Conservation (phyloP, 2,888 invertebrate genomes). For the Coenonympha glycerion region DNA sequence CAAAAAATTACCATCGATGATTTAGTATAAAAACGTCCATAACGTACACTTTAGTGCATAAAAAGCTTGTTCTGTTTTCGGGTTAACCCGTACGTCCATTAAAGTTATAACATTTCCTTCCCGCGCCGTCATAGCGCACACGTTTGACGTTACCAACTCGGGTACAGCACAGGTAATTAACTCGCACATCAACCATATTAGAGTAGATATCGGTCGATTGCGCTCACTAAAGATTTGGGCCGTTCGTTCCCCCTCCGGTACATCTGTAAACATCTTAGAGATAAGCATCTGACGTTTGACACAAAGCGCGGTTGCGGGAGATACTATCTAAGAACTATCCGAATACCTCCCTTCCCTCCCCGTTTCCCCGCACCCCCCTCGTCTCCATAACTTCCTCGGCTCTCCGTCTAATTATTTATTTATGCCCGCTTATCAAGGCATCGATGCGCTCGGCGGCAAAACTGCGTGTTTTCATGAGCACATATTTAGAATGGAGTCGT, state of each 20-base stretch:
- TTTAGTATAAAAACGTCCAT: background rate
- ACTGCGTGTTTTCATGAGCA: constrained; percentile 59
- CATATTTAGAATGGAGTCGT: constrained; percentile 61
- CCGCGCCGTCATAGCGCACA: constrained; percentile 21
- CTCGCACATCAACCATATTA: constrained; percentile 57
- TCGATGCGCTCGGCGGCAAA: constrained; percentile 70
- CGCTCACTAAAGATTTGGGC: constrained; percentile 55
- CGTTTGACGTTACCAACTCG: constrained; percentile 17
- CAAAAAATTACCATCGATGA: background rate
- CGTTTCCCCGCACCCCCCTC: constrained; percentile 30
- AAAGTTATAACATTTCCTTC: constrained; percentile 8
- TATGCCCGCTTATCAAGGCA: constrained; percentile 68
- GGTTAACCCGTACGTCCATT: constrained; percentile 11
- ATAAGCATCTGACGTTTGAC: constrained; percentile 75
- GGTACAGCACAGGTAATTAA: constrained; percentile 51
- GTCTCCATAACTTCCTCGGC: constrained; percentile 41
- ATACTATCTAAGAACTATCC: constrained; percentile 70
- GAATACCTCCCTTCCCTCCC: constrained; percentile 37
- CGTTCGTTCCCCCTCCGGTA: constrained; percentile 69
- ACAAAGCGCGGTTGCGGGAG: constrained; percentile 73
- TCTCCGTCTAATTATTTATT: constrained; percentile 73
- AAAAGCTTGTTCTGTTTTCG: constrained; percentile 7
- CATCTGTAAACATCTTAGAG: constrained; percentile 74
- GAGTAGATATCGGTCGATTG: constrained; percentile 58
- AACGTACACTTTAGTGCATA: too few species aligned